Percentiles rank a stretch among this genome's conserved stretches.
phyloP scores from a whole-genome alignment of 2,888 invertebrate genomes.

The Pseudoips prasinana region DNA sequence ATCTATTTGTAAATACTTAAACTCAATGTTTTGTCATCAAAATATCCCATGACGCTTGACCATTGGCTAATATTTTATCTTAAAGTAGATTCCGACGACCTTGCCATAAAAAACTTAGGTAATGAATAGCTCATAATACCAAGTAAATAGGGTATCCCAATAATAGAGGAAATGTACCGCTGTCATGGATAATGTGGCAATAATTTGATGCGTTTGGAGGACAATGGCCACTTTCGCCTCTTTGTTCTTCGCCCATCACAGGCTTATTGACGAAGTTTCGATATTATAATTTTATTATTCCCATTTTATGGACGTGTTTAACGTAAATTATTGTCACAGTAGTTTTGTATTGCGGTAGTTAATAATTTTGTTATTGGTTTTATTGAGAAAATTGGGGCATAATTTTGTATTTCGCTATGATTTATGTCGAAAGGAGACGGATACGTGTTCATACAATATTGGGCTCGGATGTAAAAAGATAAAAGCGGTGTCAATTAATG shows the following conservation, averaged over 20 bases:
- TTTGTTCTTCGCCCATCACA: conserved; percentile 43
- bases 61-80: conserved; percentile 23
- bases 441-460: no score
- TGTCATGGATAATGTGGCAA: conserved; percentile 40
- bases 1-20: no score
- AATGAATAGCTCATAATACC: conserved; percentile 20
- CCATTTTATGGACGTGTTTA: conserved; percentile 47
- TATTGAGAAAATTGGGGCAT: conserved; percentile 21
- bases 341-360: conserved; percentile 31
- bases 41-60: conserved; percentile 17
- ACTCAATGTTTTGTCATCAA: no score
- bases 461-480: no score
- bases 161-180: conserved; percentile 25
- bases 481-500: no score
- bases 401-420: conserved; percentile 13
- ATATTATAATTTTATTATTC: conserved; percentile 50
- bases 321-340: conserved; percentile 49
- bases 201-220: conserved; percentile 41
- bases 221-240: conserved; percentile 40
- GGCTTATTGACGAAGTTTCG: conserved; percentile 51
- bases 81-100: conserved; percentile 1
- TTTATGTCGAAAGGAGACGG: conserved; percentile 2
- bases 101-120: conserved; percentile 33
- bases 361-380: conserved; percentile 27
- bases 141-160: conserved; percentile 32